Evolutionary conservation across 2,797 vertebrate genomes (phyloP), one percentile per base, ranked within the genome.

Genomic region (Hypotaenidia philippensis): DNA sequence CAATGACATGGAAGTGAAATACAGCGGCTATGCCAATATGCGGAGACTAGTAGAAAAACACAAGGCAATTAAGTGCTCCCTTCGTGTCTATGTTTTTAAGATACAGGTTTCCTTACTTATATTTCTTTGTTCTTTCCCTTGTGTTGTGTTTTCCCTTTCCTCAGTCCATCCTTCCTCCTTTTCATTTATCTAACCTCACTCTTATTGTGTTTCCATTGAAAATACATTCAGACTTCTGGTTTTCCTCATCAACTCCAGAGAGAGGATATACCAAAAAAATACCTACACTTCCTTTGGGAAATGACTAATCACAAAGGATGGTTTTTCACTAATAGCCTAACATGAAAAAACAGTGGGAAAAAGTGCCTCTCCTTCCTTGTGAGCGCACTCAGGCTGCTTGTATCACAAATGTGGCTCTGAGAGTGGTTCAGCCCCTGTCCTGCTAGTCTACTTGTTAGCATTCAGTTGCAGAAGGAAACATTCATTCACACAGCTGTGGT

Each of bases 91-190:
- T 55, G 17, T 19, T 76, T 81, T 65, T 60, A 75, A 70, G 32
- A 52, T 9, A 52, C 13, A 45, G 4, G 20, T 71, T 90, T 91
- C 56, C 57, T 63, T 78, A n/a, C 10, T 56, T 93, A 17, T 56
- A 26, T 55, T 91, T 63, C 60, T 83, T 77, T 86, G 21, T 68
- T 11, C 15, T 79, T 75, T 89, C 81, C 19, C 13, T 38, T 31
- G 7, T 41, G 17, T 64, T 72, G n/a, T 52, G 10, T 50, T 90
- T 92, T 66, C 32, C 36, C 26, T 49, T 66, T 93, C 63, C 55
- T 57, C 31, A 79, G 59, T 57, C 77, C 45, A 40, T 85, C 44
- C 84, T 95, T 94, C 93, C 71, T 96, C 60, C 66, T 85, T 84
- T 93, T 90, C 56, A 80, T 91, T 89, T 84, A 63, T 52, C 41